Percentiles rank a stretch among this genome's conserved stretches.
Evolutionary conservation across 2,888 invertebrate species (phyloP).

Genomic region (Megastigmus dorsalis): DNA sequence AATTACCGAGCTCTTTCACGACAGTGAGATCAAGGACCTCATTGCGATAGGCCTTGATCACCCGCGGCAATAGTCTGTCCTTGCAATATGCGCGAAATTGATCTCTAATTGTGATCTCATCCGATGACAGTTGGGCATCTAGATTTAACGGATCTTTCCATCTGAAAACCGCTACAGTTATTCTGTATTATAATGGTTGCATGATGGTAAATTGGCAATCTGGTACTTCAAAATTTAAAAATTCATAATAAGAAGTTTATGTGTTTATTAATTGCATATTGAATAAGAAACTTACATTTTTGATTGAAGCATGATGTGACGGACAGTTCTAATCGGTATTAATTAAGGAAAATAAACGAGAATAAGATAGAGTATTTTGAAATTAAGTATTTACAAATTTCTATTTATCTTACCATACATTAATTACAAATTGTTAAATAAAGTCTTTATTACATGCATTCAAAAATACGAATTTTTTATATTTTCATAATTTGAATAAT

Average conservation of each 20-base stretch:
- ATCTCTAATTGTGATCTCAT: conserved; percentile 93
- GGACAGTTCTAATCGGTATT: conserved; percentile 60
- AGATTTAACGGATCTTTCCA: conserved; percentile 95
- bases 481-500: too few relatives aligned
- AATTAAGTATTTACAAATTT: too few relatives aligned
- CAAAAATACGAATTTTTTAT: too few relatives aligned
- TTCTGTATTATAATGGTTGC: too few relatives aligned
- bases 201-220: too few relatives aligned
- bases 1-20: conserved; percentile 91
- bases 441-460: too few relatives aligned
- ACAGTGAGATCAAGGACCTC: conserved; percentile 93
- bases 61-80: conserved; percentile 90
- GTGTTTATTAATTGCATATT: too few relatives aligned
- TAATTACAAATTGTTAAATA: too few relatives aligned
- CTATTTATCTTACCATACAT: too few relatives aligned
- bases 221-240: too few relatives aligned
- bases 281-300: conserved; percentile 61
- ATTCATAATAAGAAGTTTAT: too few relatives aligned
- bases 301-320: conserved; percentile 52
- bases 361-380: too few relatives aligned
- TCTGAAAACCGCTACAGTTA: conserved; percentile 82
- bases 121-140: conserved; percentile 90
- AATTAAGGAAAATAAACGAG: conserved; percentile 27
- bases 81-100: conserved; percentile 91
- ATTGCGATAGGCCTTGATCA: conserved; percentile 90